Conservation (phyloP, 1,140 invertebrate species). For the Wasmannia auropunctata region DNA sequence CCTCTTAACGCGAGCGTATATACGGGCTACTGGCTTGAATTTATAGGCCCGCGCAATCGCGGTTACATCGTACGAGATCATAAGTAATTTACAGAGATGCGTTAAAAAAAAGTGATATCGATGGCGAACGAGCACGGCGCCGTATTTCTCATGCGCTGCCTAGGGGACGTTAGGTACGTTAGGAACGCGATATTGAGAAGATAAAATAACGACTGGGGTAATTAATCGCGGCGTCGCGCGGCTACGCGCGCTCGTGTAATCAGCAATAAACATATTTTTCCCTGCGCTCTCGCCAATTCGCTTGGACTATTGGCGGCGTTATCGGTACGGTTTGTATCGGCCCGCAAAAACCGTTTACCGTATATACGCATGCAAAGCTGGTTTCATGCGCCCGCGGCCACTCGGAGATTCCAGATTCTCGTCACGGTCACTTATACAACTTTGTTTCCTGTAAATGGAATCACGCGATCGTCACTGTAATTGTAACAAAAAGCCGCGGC, state of each 20-base stretch:
- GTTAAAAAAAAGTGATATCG: conserved; percentile 34
- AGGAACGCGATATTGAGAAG: conserved; percentile 4
- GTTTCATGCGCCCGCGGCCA: conserved; percentile 64
- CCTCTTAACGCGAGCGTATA: background rate
- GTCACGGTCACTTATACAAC: conserved; percentile 72
- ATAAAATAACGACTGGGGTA: conserved; percentile 57
- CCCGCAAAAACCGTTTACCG: conserved; percentile 69
- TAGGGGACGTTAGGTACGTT: background rate
- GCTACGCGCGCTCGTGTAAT: background rate
- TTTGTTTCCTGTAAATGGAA: conserved; percentile 62
- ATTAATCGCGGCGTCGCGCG: conserved; percentile 54
- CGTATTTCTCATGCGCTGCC: background rate
- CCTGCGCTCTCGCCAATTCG: conserved; percentile 44
- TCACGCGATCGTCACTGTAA: conserved; percentile 66
- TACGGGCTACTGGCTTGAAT: conserved; percentile 9
- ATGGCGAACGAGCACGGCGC: background rate
- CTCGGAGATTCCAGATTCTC: conserved; percentile 70
- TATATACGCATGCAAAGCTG: conserved; percentile 67
- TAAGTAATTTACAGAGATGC: conserved; percentile 19
- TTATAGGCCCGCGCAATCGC: conserved; percentile 25
- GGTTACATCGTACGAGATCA: conserved; percentile 8
- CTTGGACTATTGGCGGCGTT: conserved; percentile 64
- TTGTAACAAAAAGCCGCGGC: conserved; percentile 54
- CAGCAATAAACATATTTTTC: conserved; percentile 22
- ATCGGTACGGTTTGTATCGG: conserved; percentile 64